Evolutionary conservation across 2,113 vertebrate genomes (phyloP), one percentile per base, ranked within the genome.

Genomic region (Neolamprologus falcicula): DNA sequence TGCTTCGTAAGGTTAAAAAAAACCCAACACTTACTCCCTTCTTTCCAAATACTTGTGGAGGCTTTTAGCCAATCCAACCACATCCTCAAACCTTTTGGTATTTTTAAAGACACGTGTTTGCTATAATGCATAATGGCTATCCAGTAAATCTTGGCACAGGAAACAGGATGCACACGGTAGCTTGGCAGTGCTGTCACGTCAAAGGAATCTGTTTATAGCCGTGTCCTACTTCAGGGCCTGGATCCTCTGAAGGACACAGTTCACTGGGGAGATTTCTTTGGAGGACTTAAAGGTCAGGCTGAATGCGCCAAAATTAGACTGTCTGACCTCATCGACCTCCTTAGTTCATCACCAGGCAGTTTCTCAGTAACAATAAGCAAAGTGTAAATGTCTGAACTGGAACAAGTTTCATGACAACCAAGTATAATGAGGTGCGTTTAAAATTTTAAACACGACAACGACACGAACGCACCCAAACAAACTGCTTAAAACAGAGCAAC

Each of bases 201-300:
- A 78, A 19, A 52, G 52, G 28, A 83, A 59, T 86, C 66, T 24
- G 42, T 83, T 87, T 63, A 54, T 61, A 54, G n/a, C 54, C 2
- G 53, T 14, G 66, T 80, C 81, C 78, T 33, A 82, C 26, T 83
- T 83, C 57, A 79, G 86, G 42, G 76, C 17, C 33, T 4, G 52
- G 68, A 71, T 21, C 80, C 28, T 83, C 53, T 61, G 63, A 80
- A 80, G 57, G 88, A 87, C 50, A 4, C 54, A n/a, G 80, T 21
- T 85, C 45, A 80, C 45, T 37, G 40, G 57, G 42, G 68, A 17
- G 54, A 80, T 40, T 84, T 33, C 47, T 78, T 42, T 53, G 54
- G 82, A 82, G 33, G 73, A 82, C 79, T 63, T 53, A 73, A 89
- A 89, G 89, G 85, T 92, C 89, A 85, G 57, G 33, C 8, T 59